phyloP scores from a whole-genome alignment of 2,888 invertebrate genomes.

The Nesidiocoris tenuis region DNA sequence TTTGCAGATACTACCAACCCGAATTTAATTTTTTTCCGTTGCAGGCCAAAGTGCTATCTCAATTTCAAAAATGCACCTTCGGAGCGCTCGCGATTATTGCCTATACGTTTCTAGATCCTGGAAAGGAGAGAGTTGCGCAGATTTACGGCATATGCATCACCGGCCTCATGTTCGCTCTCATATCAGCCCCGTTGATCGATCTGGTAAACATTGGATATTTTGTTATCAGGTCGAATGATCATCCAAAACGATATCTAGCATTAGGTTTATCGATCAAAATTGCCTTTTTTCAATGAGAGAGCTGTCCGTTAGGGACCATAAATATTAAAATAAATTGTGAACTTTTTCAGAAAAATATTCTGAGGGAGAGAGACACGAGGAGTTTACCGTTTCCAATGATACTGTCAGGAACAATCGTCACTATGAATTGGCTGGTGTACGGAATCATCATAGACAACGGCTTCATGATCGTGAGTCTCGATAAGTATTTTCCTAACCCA shows the following conservation, averaged over 20 bases:
- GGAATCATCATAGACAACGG: constrained; percentile 64
- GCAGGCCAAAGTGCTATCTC: neutral
- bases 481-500: too few relatives aligned
- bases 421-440: constrained; percentile 76
- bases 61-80: constrained; percentile 52
- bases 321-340: too few relatives aligned
- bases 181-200: constrained; percentile 70
- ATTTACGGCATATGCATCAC: constrained; percentile 73
- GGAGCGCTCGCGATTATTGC: constrained; percentile 63
- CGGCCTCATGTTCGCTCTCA: constrained; percentile 63
- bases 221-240: too few relatives aligned
- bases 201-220: constrained; percentile 55
- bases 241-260: too few relatives aligned
- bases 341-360: constrained; percentile 65
- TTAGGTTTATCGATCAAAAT: constrained; percentile 40
- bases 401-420: constrained; percentile 75
- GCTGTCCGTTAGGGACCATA: too few relatives aligned
- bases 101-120: constrained; percentile 67
- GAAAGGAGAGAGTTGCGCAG: constrained; percentile 63
- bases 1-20: too few relatives aligned
- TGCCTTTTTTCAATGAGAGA: constrained; percentile 39
- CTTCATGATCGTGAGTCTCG: neutral
- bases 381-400: constrained; percentile 86
- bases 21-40: constrained; percentile 10
- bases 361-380: constrained; percentile 78